phyloP scores from a whole-genome alignment of 1,140 invertebrate genomes.

The Heliconius congener region DNA sequence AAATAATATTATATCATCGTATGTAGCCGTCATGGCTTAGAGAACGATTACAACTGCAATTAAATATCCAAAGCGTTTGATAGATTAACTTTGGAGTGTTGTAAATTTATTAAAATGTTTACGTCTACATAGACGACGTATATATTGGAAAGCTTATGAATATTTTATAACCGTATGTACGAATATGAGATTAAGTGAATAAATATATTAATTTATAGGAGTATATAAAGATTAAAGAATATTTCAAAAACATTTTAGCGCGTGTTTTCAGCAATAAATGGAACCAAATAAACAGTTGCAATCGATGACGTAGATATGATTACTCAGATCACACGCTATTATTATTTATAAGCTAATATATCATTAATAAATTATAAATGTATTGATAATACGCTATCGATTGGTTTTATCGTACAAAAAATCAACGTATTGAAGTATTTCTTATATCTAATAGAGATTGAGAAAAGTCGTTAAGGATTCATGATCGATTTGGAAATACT shows the following conservation, averaged over 20 bases:
- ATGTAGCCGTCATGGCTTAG: too few species aligned
- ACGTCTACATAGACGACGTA: neutral
- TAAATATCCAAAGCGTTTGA: neutral
- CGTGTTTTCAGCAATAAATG: conserved; percentile 1
- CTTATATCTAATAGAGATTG: too few species aligned
- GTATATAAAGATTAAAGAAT: conserved; percentile 1
- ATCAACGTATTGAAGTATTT: neutral
- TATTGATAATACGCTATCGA: neutral
- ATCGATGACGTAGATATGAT: neutral
- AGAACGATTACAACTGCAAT: too few species aligned
- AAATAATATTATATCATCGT: too few species aligned
- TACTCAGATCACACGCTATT: neutral
- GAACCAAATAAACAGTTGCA: neutral
- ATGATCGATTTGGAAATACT: neutral
- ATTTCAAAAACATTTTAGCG: neutral
- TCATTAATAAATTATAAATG: neutral
- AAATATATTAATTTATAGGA: neutral
- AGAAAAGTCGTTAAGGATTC: neutral
- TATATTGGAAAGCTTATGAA: neutral
- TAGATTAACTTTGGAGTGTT: neutral
- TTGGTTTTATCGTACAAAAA: neutral
- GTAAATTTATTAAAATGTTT: neutral
- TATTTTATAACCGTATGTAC: neutral
- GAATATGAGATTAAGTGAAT: neutral
- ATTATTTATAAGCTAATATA: neutral